Base-by-base conservation (phyloP, 2,797 vertebrate genomes). In the Paratrypauchen microcephalus region DNA sequence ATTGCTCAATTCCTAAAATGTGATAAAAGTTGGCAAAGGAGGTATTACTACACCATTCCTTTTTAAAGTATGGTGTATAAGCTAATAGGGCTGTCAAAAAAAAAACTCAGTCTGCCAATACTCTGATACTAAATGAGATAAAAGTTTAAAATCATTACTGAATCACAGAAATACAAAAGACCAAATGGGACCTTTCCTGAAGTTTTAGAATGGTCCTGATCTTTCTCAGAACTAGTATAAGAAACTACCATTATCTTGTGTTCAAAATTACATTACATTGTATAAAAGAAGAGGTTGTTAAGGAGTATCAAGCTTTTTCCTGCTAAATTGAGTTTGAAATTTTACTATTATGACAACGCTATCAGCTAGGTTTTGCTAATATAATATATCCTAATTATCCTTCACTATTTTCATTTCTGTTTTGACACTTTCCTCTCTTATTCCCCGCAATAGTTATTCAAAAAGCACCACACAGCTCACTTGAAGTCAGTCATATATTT, bases 381-480 rank as follows among this genome's bases (percentile, higher is more conserved):
- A 18, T 26, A 8, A 30, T 36, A 7, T 36, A 39, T 39, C 13
- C 58, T 39, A 28, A 64, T 72, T 60, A 19, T 1, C 21, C 3
- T 18, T 5, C 39, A 55, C 15, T 12, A 21, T 28, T 30, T 18
- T 16, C 9, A 23, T 32, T 70, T 5, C 11, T n/a, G 32, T 61
- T 61, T 32, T 21, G 6, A 32, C 1, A 36, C 8, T 36, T 7
- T 23, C 36, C 57, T 18, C 41, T 45, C 41, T 28, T 32, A 24
- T 39, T 50, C 23, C 13, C 28, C 55, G 79, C 65, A 61, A 54
- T 50, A 57, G 41, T 47, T 24, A 65, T 13, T 65, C 6, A 60
- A 13, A 62, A 56, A 62, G 41, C 41, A 45, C 41, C 28, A 39
- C 19, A 36, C 57, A 23, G 41, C 73, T 75, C 71, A 63, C 66